These are phyloP conservation scores for Malurus splendens DNA, from an alignment of 2,797 vertebrate genomes.

Conservation along the genomic window DNA sequence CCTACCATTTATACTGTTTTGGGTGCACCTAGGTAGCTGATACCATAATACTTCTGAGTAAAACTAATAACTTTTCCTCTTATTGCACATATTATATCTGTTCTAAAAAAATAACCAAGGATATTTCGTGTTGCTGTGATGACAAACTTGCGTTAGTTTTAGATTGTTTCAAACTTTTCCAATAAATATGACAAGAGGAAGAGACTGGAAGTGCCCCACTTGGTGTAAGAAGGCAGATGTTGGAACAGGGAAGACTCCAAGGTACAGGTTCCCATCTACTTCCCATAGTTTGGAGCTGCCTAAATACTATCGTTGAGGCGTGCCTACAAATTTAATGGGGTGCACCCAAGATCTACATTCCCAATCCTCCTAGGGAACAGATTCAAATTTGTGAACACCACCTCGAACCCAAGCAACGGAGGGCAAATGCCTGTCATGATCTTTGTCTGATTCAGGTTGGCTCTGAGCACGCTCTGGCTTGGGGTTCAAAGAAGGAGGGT, in stretches of 20 bases:
- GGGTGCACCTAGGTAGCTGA: neutral
- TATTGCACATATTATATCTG: slow-evolving; percentile 4
- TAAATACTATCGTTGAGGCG: neutral
- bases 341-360: neutral
- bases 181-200: slow-evolving; percentile 55
- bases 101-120: neutral
- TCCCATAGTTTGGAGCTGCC: slow-evolving; percentile 11
- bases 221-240: slow-evolving; percentile 26
- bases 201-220: slow-evolving; percentile 29
- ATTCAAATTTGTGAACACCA: slow-evolving; percentile 73
- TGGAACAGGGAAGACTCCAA: slow-evolving; percentile 19
- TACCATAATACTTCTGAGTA: neutral
- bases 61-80: neutral
- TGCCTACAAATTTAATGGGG: neutral
- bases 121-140: neutral
- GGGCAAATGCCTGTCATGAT: slow-evolving; percentile 76
- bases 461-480: slow-evolving; percentile 97
- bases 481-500: slow-evolving; percentile 86
- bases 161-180: slow-evolving; percentile 21
- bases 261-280: neutral
- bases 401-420: slow-evolving; percentile 72
- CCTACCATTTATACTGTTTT: neutral
- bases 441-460: slow-evolving; percentile 95
- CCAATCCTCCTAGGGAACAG: slow-evolving; percentile 57
- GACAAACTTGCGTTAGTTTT: neutral